Percentiles rank a stretch among this genome's conserved stretches.
Conservation (phyloP, 2,113 vertebrate species). For the Typhlomys cinereus region DNA sequence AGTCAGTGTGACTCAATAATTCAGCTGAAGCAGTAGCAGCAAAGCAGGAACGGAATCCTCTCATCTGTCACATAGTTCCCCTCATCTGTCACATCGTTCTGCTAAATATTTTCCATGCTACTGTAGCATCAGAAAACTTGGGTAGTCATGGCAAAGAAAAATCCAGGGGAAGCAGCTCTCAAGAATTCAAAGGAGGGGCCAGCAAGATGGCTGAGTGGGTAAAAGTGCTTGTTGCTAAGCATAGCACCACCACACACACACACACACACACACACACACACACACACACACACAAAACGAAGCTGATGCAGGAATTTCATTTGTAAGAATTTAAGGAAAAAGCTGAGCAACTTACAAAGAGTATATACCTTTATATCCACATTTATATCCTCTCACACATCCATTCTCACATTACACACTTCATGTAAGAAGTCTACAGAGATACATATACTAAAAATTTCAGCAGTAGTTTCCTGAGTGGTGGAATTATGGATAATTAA, state of each 20-base stretch:
- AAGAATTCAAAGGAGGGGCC: too few relatives aligned
- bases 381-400: background rate
- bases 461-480: background rate
- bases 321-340: constrained; percentile 24
- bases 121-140: background rate
- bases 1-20: background rate
- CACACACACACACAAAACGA: too few relatives aligned
- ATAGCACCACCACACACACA: too few relatives aligned
- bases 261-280: too few relatives aligned
- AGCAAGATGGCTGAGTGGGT: too few relatives aligned
- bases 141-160: background rate
- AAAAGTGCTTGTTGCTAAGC: too few relatives aligned
- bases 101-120: background rate
- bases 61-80: too few relatives aligned
- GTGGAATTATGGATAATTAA: background rate
- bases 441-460: background rate
- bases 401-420: background rate
- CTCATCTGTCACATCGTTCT: background rate
- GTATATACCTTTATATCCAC: background rate
- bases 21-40: background rate
- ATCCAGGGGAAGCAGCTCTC: background rate
- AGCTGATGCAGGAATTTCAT: background rate
- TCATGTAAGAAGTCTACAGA: background rate
- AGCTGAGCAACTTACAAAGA: constrained; percentile 1
- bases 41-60: background rate